These are phyloP conservation scores for Schizaphis graminum DNA, from an alignment of 2,888 invertebrate species.

Conservation along the genomic window DNA sequence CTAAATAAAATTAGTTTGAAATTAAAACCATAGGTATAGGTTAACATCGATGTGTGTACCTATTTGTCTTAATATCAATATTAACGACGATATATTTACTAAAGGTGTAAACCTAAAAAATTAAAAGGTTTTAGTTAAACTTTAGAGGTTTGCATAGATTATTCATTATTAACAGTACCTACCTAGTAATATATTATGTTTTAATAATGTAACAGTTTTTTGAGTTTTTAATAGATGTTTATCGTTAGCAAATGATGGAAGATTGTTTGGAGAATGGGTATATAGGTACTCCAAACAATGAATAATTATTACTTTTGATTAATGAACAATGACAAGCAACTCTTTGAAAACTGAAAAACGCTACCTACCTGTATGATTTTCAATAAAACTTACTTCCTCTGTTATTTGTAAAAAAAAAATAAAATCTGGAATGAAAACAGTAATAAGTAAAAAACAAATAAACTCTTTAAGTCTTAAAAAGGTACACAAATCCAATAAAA, in stretches of 20 bases:
- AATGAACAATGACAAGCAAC: neutral
- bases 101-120: neutral
- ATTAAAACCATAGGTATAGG: neutral
- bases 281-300: slow-evolving; percentile 5
- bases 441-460: neutral
- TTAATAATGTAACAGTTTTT: neutral
- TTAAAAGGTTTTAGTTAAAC: neutral
- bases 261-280: neutral
- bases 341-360: neutral
- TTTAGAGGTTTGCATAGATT: neutral
- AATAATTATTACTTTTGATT: neutral
- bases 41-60: neutral
- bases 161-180: neutral
- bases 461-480: neutral
- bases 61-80: neutral
- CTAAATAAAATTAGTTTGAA: neutral
- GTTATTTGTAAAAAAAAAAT: neutral
- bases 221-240: neutral
- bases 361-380: neutral
- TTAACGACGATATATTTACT: neutral
- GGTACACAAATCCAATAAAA: neutral
- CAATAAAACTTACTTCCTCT: neutral
- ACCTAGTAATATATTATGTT: neutral
- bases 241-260: neutral
- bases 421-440: neutral